phyloP scores from a whole-genome alignment of 2,797 vertebrate genomes.

The Rousettus madagascariensis region DNA sequence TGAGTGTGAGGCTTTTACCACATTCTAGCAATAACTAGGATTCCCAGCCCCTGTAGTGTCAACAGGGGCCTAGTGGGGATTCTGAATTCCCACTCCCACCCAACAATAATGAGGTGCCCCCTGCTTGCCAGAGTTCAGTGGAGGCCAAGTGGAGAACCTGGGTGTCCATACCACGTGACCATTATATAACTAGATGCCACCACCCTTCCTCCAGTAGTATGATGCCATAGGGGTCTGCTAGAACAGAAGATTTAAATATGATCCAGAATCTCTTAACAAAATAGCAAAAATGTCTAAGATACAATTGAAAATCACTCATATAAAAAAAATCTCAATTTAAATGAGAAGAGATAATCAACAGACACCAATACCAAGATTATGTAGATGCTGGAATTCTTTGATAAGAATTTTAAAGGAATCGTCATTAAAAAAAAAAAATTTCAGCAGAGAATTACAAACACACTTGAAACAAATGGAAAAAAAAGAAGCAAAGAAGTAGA shows the following conservation, averaged over 20 bases:
- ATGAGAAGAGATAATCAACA: background rate
- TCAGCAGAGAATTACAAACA: background rate
- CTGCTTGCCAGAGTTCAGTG: background rate
- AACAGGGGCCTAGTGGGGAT: background rate
- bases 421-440: slow-evolving; percentile 32
- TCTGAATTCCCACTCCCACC: background rate
- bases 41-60: background rate
- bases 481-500: background rate
- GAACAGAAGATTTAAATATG: background rate
- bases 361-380: background rate
- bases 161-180: background rate
- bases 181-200: background rate
- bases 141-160: background rate
- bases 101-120: background rate
- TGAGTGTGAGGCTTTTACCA: background rate
- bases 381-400: background rate
- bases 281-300: background rate
- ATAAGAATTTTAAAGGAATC: slow-evolving; percentile 2
- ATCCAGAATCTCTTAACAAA: background rate
- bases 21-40: background rate
- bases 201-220: background rate
- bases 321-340: background rate
- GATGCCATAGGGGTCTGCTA: background rate
- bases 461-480: background rate
- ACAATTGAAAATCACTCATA: background rate